A percentile compares a stretch with the other conserved stretches of the same genome.
These are phyloP conservation scores for Urocolius indicus DNA, from an alignment of 2,113 vertebrate genomes.

Conservation along the genomic window DNA sequence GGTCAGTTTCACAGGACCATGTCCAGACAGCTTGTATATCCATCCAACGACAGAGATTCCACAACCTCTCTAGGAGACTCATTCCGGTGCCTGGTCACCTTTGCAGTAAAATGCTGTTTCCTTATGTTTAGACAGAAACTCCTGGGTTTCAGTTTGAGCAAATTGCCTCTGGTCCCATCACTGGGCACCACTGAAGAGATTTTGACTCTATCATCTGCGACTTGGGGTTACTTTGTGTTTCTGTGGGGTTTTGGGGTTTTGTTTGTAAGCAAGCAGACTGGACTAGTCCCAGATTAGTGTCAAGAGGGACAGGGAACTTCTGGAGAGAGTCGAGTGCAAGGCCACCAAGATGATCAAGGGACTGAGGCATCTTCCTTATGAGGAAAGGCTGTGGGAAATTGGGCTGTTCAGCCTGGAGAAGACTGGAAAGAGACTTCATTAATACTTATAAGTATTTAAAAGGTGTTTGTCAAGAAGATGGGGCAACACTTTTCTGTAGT, in stretches of 20 bases:
- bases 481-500: too few relatives aligned
- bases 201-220: background rate
- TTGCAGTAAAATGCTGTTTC: background rate
- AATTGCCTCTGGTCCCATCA: background rate
- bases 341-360: too few relatives aligned
- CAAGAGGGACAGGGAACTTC: too few relatives aligned
- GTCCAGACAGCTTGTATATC: background rate
- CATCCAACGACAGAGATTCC: background rate
- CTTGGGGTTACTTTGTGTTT: background rate
- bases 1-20: background rate
- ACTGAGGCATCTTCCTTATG: too few relatives aligned
- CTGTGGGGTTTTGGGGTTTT: background rate
- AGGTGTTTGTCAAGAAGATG: too few relatives aligned
- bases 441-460: too few relatives aligned
- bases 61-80: background rate
- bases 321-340: too few relatives aligned
- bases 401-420: too few relatives aligned
- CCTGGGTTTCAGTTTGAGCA: background rate
- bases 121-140: background rate
- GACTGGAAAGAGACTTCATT: too few relatives aligned
- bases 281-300: background rate
- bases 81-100: background rate
- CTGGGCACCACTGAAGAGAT: background rate
- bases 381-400: too few relatives aligned
- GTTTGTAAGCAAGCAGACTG: background rate